Evolutionary conservation across 2,888 invertebrate genomes (phyloP).

Genomic region (Eucera pruinosa): DNA sequence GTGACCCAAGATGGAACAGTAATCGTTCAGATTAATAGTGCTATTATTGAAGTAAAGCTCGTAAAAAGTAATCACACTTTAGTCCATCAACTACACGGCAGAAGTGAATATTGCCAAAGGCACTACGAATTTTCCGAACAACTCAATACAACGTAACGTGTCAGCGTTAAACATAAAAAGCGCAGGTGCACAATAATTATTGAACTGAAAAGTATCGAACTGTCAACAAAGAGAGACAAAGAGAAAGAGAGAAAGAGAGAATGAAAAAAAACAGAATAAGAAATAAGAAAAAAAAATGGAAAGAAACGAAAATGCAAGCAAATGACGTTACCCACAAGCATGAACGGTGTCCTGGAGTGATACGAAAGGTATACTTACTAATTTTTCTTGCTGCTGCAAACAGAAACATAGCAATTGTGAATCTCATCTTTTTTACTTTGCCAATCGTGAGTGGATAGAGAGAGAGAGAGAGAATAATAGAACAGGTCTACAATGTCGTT

Average conservation of each 20-base stretch:
- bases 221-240: not conserved
- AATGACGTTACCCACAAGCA: conserved; percentile 66
- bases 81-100: no score
- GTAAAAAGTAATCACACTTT: no score
- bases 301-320: conserved; percentile 35
- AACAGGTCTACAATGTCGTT: conserved; percentile 30
- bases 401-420: conserved; percentile 75
- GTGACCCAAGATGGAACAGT: no score
- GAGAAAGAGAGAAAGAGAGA: not conserved
- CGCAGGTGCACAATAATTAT: conserved; percentile 12
- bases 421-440: conserved; percentile 43
- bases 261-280: no score
- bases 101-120: no score
- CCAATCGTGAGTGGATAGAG: conserved; percentile 20
- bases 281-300: not conserved
- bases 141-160: not conserved
- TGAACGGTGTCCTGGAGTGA: conserved; percentile 58
- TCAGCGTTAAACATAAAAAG: conserved; percentile 26
- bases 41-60: no score
- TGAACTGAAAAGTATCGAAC: conserved; percentile 2
- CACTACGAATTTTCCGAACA: no score
- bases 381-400: conserved; percentile 88
- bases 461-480: not conserved
- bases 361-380: conserved; percentile 87
- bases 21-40: no score